Evolutionary conservation across 1,140 invertebrate species (phyloP), one percentile per base, ranked within the genome.

Genomic region (Aricia agestis): DNA sequence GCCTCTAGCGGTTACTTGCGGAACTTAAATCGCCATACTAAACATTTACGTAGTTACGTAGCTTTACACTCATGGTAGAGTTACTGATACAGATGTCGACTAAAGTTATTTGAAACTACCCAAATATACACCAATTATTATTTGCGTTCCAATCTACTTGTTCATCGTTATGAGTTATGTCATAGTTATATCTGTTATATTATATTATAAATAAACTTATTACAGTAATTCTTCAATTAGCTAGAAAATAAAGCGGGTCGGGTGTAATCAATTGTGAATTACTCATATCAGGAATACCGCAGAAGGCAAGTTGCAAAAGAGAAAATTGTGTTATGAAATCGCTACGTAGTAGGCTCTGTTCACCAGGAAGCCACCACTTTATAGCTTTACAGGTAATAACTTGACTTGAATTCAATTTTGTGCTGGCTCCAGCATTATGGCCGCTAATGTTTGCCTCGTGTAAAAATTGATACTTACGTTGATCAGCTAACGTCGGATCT

Each of bases 241-340:
- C 45, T 31, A 68, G 25, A 58, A 31, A 68, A 68, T 58, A 68
- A 25, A 18, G 59, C 18, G 15, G 32, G 58, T 57, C 17, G 41
- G 68, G 68, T 73, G 74, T 68, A 81, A 80, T 83, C 76, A 79
- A 82, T 81, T 82, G 78, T 73, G 77, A 82, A 78, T 81, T 83
- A 73, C 71, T 78, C 74, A 78, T 77, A 84, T 82, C 68, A 70
- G 68, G 79, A 78, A 82, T 82, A 87, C 81, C 82, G 79, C 82
- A 83, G 70, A 77, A 61, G 68, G 74, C 73, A 70, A 80, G 73
- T 87, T 86, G 81, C 81, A 82, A 89, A 89, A 87, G 81, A 78
- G 84, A 83, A 87, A 87, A 86, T 85, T 78, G 83, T 86, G 80
- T 87, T 86, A 87, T 85, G 85, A 89, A 89, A 89, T 87, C 80